These are phyloP conservation scores for Enteromius paludinosus DNA, from an alignment of 2,797 vertebrate genomes.

Conservation along the genomic window DNA sequence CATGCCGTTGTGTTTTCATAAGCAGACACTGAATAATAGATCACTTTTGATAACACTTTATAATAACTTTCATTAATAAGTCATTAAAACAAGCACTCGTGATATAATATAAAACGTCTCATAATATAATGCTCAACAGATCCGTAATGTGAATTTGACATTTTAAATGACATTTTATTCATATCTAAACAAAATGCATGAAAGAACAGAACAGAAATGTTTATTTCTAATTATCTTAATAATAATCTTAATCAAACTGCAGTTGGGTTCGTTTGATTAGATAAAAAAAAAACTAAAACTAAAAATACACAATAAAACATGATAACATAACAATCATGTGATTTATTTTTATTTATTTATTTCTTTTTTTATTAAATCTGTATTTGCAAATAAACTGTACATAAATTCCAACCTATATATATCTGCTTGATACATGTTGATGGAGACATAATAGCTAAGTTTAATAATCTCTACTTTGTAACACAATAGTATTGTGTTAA, in stretches of 20 bases:
- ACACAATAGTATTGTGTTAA: not conserved
- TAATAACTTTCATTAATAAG: not conserved
- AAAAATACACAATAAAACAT: no score
- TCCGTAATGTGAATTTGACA: not conserved
- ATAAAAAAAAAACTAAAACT: no score
- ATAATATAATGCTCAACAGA: not conserved
- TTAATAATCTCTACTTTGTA: not conserved
- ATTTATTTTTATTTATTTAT: no score
- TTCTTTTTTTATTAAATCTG: no score
- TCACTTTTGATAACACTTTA: not conserved
- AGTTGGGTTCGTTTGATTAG: no score
- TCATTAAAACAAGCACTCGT: not conserved
- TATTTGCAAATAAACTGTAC: not conserved
- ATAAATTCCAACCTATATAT: not conserved
- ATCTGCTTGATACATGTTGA: not conserved
- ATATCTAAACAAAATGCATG: not conserved
- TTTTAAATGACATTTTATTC: not conserved
- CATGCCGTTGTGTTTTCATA: not conserved
- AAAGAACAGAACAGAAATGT: not conserved
- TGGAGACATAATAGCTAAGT: not conserved
- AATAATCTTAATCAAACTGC: no score
- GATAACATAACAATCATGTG: no score
- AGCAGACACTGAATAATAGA: not conserved
- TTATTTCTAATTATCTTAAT: no score
- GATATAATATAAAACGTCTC: not conserved